Conservation (phyloP, 1,140 invertebrate genomes). For the Drosophila asahinai region DNA sequence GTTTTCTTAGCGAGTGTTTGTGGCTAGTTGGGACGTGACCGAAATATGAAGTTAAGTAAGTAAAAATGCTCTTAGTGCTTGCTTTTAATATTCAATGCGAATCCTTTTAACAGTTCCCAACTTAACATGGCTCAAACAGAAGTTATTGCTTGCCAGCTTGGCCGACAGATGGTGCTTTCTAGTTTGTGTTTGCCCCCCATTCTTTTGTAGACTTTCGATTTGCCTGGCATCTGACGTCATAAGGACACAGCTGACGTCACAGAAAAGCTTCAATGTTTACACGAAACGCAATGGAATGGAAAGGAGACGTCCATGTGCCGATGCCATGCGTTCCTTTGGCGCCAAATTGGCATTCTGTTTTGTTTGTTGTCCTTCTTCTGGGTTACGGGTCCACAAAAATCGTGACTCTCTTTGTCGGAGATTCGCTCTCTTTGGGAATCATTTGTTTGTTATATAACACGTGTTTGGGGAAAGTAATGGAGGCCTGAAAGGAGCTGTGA, state of each 20-base stretch:
- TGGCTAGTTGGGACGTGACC: conserved; percentile 23
- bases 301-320: conserved; percentile 32
- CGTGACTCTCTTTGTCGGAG: conserved; percentile 26
- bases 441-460: conserved; percentile 67
- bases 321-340: conserved; percentile 63
- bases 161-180: conserved; percentile 58
- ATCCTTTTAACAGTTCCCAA: conserved; percentile 13
- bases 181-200: not conserved
- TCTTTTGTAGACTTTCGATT: conserved; percentile 55
- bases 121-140: conserved; percentile 14
- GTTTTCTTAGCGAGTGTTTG: conserved; percentile 5
- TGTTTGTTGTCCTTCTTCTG: conserved; percentile 66
- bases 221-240: conserved; percentile 64
- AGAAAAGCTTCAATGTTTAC: conserved; percentile 78
- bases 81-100: not conserved
- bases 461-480: conserved; percentile 19
- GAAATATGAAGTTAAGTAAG: conserved; percentile 7
- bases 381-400: conserved; percentile 48
- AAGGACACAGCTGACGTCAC: conserved; percentile 68
- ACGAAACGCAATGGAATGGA: conserved; percentile 60
- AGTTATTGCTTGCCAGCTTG: not conserved
- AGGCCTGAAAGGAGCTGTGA: not conserved
- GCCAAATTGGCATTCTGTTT: conserved; percentile 73
- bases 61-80: conserved; percentile 4
- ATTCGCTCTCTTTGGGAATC: conserved; percentile 21